phyloP scores from a whole-genome alignment of 2,797 vertebrate species.

The Botia kubotai region DNA sequence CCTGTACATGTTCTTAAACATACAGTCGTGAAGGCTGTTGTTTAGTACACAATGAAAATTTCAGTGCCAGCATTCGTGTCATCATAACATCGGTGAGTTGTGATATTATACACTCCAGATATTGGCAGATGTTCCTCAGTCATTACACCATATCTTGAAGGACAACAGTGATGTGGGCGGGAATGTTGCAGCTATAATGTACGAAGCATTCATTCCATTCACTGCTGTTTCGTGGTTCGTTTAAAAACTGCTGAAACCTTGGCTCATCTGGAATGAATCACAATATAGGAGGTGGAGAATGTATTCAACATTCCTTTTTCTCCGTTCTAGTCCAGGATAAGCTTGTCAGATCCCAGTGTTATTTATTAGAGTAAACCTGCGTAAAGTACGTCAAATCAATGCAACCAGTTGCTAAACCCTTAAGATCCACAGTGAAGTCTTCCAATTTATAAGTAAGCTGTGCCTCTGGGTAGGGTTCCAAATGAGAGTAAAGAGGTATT shows the following conservation, averaged over 20 bases:
- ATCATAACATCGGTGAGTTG: not conserved
- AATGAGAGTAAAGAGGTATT: constrained; percentile 20
- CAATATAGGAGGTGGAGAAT: not conserved
- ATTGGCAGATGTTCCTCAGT: constrained; percentile 24
- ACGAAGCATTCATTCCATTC: constrained; percentile 12
- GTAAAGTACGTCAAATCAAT: constrained; percentile 24
- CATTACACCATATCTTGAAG: constrained; percentile 20
- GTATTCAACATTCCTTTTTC: not conserved
- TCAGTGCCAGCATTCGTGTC: not conserved
- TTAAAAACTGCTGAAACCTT: constrained; percentile 20
- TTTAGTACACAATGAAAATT: constrained; percentile 1
- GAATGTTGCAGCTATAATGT: constrained; percentile 25
- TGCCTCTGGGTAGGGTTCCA: constrained; percentile 7
- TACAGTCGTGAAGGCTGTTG: not conserved
- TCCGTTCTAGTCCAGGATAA: not conserved
- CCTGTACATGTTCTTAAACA: no score
- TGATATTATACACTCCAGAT: constrained; percentile 18
- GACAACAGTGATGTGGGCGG: constrained; percentile 18
- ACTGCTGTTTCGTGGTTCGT: constrained; percentile 9
- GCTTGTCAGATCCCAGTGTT: constrained; percentile 1
- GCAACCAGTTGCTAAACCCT: not conserved
- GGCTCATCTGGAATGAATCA: constrained; percentile 23
- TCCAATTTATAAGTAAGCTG: not conserved
- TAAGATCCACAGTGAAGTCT: constrained; percentile 11
- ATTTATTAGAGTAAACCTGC: constrained; percentile 25